Conservation (phyloP, 2,113 vertebrate species). For the Corythaixoides concolor region DNA sequence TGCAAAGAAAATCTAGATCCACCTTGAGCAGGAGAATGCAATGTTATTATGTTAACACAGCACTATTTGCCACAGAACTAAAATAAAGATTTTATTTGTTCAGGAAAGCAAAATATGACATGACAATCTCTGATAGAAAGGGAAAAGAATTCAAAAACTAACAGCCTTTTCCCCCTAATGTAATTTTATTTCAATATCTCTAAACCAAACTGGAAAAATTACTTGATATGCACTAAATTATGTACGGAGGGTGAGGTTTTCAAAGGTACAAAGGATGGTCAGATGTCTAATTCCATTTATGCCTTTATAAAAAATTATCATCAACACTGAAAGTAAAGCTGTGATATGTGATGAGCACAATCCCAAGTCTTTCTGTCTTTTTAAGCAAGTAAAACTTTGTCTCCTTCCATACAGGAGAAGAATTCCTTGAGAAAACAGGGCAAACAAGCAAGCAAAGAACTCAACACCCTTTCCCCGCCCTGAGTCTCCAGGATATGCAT, state of each 20-base stretch:
- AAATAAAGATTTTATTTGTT: background rate
- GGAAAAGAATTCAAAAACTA: background rate
- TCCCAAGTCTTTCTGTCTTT: background rate
- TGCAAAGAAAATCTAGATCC: background rate
- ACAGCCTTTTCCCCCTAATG: background rate
- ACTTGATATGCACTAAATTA: background rate
- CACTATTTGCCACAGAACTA: background rate
- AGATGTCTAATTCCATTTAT: background rate
- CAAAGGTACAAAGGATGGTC: background rate
- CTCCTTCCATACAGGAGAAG: background rate
- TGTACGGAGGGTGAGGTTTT: background rate
- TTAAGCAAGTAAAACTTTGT: background rate
- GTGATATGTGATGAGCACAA: background rate
- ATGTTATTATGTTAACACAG: background rate
- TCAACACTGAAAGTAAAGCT: background rate
- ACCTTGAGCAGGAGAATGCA: background rate
- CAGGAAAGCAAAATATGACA: background rate
- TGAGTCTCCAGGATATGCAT: background rate
- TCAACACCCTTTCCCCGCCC: accelerated
- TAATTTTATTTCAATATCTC: background rate
- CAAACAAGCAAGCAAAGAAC: background rate
- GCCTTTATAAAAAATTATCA: background rate
- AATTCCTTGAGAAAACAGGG: background rate
- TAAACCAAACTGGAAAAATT: background rate
- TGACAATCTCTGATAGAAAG: background rate